phyloP scores from a whole-genome alignment of 2,113 vertebrate genomes.

The Piprites chloris region DNA sequence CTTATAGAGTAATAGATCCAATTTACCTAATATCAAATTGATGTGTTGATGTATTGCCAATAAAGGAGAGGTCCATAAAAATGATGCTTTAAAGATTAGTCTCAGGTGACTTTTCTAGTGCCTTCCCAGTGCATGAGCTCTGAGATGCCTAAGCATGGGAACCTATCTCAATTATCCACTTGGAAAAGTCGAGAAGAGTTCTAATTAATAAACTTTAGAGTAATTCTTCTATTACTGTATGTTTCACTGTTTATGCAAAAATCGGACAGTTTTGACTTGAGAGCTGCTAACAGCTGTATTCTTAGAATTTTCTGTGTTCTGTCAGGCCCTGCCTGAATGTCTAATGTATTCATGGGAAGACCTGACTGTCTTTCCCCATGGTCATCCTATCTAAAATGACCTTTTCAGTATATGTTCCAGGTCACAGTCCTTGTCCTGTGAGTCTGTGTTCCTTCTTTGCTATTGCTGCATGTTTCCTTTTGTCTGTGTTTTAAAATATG shows the following conservation, averaged over 20 bases:
- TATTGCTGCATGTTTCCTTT: not conserved
- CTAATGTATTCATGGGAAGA: not conserved
- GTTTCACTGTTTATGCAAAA: not conserved
- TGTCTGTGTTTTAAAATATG: not conserved
- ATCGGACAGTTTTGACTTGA: not conserved
- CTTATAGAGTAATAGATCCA: not conserved
- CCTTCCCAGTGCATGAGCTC: not conserved
- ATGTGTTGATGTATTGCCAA: not conserved
- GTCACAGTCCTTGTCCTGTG: not conserved
- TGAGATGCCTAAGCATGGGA: not conserved
- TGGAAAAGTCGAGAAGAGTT: not conserved
- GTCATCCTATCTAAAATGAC: not conserved
- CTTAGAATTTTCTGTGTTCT: not conserved
- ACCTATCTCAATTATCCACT: not conserved
- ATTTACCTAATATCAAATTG: not conserved
- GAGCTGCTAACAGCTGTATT: not conserved
- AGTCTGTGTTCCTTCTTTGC: not conserved
- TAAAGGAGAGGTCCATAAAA: not conserved
- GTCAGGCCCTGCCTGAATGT: not conserved
- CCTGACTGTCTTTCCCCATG: rapidly evolving
- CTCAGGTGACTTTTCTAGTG: not conserved
- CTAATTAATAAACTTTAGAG: not conserved
- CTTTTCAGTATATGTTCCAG: not conserved
- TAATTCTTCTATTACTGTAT: not conserved
- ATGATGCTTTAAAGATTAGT: not conserved